These are phyloP conservation scores for Zeugodacus cucurbitae DNA, from an alignment of 1,140 invertebrate genomes.

Conservation along the genomic window DNA sequence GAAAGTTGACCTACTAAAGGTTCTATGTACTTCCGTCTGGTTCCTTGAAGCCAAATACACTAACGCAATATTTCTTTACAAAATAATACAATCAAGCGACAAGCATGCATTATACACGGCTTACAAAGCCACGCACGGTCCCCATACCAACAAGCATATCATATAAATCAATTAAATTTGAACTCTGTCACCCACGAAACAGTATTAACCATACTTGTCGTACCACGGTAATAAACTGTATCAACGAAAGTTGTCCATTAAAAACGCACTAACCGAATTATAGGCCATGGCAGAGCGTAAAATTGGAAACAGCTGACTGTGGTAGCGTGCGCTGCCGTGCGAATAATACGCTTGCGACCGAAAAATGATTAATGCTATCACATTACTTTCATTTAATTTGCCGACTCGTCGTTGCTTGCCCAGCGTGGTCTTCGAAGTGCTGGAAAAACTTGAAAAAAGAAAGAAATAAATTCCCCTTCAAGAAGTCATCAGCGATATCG, in stretches of 20 bases:
- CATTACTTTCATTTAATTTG: constrained; percentile 25
- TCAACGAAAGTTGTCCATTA: constrained; percentile 16
- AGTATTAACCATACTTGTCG: background rate
- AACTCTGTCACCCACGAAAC: background rate
- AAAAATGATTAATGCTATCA: constrained; percentile 34
- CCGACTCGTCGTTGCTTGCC: background rate
- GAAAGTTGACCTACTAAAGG: no score
- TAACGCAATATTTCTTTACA: background rate
- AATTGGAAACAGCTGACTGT: background rate
- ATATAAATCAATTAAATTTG: background rate
- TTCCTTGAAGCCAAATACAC: background rate
- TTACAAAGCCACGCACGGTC: background rate
- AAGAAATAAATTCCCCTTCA: background rate
- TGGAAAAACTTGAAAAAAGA: background rate
- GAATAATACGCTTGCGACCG: constrained; percentile 6
- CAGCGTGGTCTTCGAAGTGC: background rate
- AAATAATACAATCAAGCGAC: background rate
- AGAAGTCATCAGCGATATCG: constrained; percentile 8
- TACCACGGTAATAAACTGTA: background rate
- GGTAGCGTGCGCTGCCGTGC: background rate
- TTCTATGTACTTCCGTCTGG: no score
- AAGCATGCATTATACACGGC: background rate
- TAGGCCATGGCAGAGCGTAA: background rate
- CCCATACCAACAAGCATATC: background rate
- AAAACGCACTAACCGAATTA: background rate